A percentile compares a stretch with the other conserved stretches of the same genome.
These are phyloP conservation scores for Sebastes trivittatus DNA, from an alignment of 2,797 vertebrate genomes.

Conservation along the genomic window DNA sequence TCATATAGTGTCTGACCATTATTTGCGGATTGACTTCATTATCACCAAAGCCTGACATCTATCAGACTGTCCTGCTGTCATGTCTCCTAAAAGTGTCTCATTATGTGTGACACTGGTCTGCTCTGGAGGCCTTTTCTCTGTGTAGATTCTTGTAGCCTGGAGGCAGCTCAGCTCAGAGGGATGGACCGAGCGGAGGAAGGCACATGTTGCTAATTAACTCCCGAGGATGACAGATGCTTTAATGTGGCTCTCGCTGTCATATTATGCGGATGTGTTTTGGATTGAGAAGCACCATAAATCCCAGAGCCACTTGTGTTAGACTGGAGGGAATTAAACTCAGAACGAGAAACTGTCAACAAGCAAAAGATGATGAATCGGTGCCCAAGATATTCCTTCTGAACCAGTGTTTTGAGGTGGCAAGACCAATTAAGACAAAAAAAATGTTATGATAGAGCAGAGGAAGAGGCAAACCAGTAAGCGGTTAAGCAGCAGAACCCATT, in stretches of 20 bases:
- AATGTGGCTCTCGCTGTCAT: conserved; percentile 68
- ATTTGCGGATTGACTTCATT: conserved; percentile 45
- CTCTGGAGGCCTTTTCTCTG: conserved; percentile 33
- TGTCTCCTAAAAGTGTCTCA: conserved; percentile 42
- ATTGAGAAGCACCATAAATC: conserved; percentile 53
- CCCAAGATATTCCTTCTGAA: conserved; percentile 26
- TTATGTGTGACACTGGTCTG: conserved; percentile 26
- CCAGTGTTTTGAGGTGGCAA: conserved; percentile 57
- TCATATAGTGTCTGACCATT: conserved; percentile 5
- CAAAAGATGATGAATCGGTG: conserved; percentile 52
- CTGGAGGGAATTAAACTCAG: conserved; percentile 54
- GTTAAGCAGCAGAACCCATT: not conserved
- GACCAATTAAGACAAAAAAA: conserved; percentile 44
- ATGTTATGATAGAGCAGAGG: conserved; percentile 41
- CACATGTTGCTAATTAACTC: conserved; percentile 74
- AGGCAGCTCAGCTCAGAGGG: conserved; percentile 64
- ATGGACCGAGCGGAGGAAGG: conserved; percentile 39
- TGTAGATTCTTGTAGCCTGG: conserved; percentile 54
- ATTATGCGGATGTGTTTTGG: conserved; percentile 58
- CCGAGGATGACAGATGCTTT: conserved; percentile 75
- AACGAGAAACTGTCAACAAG: conserved; percentile 57
- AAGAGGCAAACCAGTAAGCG: conserved; percentile 24
- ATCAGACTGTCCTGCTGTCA: conserved; percentile 48
- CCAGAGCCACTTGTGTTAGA: conserved; percentile 36
- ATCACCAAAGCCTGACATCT: conserved; percentile 34